Evolutionary conservation across 2,113 vertebrate species (phyloP).

Genomic region (Gasterosteus aculeatus): DNA sequence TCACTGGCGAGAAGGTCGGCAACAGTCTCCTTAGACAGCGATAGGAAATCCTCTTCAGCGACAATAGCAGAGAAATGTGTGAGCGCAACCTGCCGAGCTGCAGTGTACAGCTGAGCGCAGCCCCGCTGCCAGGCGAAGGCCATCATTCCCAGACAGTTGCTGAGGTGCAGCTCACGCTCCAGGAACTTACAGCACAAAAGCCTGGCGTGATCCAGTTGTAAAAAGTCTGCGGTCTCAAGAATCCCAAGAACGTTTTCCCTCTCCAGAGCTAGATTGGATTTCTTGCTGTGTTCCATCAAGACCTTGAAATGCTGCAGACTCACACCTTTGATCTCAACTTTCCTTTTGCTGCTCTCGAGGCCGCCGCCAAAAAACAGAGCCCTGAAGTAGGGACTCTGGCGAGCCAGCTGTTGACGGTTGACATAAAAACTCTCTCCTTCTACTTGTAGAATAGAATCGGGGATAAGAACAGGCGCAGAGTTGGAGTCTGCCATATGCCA

Average conservation of each 20-base stretch:
- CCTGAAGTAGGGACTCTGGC: constrained; percentile 85
- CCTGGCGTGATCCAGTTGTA: constrained; percentile 84
- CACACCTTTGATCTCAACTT: constrained; percentile 83
- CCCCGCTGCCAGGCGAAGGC: constrained; percentile 83
- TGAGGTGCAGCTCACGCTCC: constrained; percentile 86
- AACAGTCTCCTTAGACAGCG: constrained; percentile 82
- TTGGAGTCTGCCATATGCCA: constrained; percentile 17
- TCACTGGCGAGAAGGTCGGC: constrained; percentile 83
- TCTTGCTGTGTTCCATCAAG: constrained; percentile 81
- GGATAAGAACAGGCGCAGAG: constrained; percentile 38
- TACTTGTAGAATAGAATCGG: constrained; percentile 76
- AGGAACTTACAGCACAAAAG: constrained; percentile 87
- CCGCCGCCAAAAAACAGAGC: constrained; percentile 88
- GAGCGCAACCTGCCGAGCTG: constrained; percentile 83
- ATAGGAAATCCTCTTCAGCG: constrained; percentile 82
- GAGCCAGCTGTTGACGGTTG: constrained; percentile 79
- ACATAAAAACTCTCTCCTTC: constrained; percentile 83
- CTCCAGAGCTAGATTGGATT: constrained; percentile 73
- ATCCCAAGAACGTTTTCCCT: constrained; percentile 83
- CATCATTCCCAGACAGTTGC: constrained; percentile 89
- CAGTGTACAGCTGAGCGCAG: constrained; percentile 74
- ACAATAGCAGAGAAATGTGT: constrained; percentile 84
- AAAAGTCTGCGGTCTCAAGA: constrained; percentile 87
- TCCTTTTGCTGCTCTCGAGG: constrained; percentile 77
- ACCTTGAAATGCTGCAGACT: constrained; percentile 76